Conservation (phyloP, 2,113 vertebrate species). For the Dromas ardeola region DNA sequence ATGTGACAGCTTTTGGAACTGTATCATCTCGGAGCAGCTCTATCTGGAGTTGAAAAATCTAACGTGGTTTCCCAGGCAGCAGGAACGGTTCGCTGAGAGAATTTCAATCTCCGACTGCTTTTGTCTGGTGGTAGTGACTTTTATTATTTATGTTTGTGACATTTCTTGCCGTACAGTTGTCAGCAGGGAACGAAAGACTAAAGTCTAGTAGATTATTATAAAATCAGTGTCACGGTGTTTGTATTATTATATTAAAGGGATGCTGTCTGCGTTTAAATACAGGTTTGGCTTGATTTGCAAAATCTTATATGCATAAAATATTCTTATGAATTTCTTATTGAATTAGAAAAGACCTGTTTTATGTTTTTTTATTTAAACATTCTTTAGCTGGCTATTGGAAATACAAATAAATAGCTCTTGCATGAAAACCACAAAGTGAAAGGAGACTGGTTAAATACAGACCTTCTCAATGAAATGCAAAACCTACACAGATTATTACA, state of each 20-base stretch:
- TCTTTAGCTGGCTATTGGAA: neutral
- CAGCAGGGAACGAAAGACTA: conserved; percentile 22
- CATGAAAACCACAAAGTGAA: conserved; percentile 2
- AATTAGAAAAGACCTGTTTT: conserved; percentile 6
- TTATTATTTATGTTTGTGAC: conserved; percentile 66
- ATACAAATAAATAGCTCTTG: conserved; percentile 10
- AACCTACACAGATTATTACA: neutral
- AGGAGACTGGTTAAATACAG: conserved; percentile 31
- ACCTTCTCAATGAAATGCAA: neutral
- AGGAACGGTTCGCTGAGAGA: conserved; percentile 64
- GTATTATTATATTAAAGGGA: conserved; percentile 16
- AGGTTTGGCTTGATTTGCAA: conserved; percentile 47
- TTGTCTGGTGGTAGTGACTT: conserved; percentile 70
- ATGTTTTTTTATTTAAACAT: conserved; percentile 19
- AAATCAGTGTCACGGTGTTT: conserved; percentile 35
- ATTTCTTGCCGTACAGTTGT: conserved; percentile 52
- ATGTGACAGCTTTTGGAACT: conserved; percentile 67
- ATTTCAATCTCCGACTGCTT: conserved; percentile 63
- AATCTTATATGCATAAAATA: conserved; percentile 12
- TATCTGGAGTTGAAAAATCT: conserved; percentile 57
- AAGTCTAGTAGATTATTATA: conserved; percentile 35
- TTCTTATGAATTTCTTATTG: conserved; percentile 11
- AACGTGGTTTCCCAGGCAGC: conserved; percentile 67
- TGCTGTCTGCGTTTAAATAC: conserved; percentile 33
- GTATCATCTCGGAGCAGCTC: conserved; percentile 54